Conservation (phyloP, 2,888 invertebrate species). For the Eremobia ochroleuca region DNA sequence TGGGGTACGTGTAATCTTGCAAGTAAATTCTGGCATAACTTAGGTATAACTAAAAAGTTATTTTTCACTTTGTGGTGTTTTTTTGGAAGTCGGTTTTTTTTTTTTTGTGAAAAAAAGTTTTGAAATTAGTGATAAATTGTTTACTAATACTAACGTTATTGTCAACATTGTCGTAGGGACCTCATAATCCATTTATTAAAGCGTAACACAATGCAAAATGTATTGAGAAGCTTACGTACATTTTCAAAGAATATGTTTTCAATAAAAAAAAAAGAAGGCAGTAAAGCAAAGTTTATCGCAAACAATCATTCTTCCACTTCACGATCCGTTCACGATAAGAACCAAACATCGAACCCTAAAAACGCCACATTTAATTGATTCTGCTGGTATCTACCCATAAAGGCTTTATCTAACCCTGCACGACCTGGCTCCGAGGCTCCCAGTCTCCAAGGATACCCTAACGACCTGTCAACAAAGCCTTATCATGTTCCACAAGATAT, state of each 20-base stretch:
- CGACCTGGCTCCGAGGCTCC: slow-evolving; percentile 32
- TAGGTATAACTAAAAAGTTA: too few relatives aligned
- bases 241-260: neutral
- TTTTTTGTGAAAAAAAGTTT: too few relatives aligned
- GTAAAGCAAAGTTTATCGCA: slow-evolving; percentile 14
- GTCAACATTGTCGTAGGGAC: neutral
- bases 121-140: neutral
- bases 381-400: slow-evolving; percentile 50
- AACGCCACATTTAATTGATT: slow-evolving; percentile 59
- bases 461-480: slow-evolving; percentile 62
- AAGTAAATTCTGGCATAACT: too few relatives aligned
- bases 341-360: slow-evolving; percentile 24
- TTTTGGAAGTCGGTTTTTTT: too few relatives aligned
- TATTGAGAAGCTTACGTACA: neutral
- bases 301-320: slow-evolving; percentile 28
- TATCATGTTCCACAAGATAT: slow-evolving; percentile 53
- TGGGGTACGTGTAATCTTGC: too few relatives aligned
- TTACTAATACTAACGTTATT: neutral
- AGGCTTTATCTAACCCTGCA: slow-evolving; percentile 52
- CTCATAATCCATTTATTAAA: neutral
- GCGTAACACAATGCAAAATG: neutral
- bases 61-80: too few relatives aligned
- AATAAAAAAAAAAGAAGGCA: neutral
- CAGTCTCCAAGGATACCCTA: slow-evolving; percentile 59
- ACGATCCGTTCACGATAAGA: slow-evolving; percentile 45